Evolutionary conservation across 2,888 invertebrate genomes (phyloP).

Genomic region (Fissipunctia ypsillon): DNA sequence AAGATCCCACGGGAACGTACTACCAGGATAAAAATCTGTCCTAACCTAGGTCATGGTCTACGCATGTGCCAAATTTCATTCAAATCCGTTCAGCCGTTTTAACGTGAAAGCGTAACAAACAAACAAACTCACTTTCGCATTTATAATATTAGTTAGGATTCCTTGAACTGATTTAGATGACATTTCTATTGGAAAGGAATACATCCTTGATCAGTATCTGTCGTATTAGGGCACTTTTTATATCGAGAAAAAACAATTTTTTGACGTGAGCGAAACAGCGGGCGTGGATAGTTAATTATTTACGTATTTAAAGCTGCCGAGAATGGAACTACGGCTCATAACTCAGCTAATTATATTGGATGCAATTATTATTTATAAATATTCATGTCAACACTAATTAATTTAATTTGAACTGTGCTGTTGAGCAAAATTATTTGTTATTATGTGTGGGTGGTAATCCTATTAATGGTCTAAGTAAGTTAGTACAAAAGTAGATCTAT

Average conservation of each 20-base stretch:
- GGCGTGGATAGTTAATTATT: too few relatives aligned
- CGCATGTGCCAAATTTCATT: too few relatives aligned
- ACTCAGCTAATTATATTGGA: conserved; percentile 35
- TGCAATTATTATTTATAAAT: conserved; percentile 31
- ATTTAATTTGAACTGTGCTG: conserved; percentile 12
- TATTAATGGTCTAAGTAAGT: neutral
- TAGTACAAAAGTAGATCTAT: neutral
- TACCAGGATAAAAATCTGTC: too few relatives aligned
- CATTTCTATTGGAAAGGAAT: neutral
- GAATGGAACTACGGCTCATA: conserved; percentile 35
- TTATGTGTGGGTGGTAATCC: neutral
- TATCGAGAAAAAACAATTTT: too few relatives aligned
- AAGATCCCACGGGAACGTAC: too few relatives aligned
- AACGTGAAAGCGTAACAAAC: too few relatives aligned
- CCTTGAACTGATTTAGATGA: neutral
- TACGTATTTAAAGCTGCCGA: conserved; percentile 9
- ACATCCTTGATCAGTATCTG: neutral
- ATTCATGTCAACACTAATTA: conserved; percentile 38
- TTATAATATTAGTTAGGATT: too few relatives aligned
- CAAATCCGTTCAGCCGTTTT: too few relatives aligned
- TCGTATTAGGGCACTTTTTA: too few relatives aligned
- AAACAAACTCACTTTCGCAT: too few relatives aligned
- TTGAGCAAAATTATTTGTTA: neutral
- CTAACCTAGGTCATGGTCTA: too few relatives aligned
- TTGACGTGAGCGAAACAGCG: too few relatives aligned